Evolutionary conservation across 53 echinoderm and acorn worm genomes (phyloP).

Genomic region (Holothuria scabra): DNA sequence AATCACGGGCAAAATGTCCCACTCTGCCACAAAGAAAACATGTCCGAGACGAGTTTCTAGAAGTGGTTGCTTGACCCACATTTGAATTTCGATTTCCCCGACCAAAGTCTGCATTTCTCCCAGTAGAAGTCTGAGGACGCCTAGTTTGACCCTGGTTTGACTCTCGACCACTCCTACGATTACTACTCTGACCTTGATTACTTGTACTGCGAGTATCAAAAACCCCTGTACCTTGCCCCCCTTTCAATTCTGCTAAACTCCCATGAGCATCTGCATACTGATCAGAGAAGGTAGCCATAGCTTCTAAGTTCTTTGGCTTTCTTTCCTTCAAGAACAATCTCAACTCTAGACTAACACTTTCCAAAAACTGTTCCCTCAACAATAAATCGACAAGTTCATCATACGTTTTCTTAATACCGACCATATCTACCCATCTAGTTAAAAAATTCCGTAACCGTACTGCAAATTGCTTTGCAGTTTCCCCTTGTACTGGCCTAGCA

Average conservation of each 20-base stretch:
- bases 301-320: neutral
- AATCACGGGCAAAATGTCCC: no score
- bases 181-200: neutral
- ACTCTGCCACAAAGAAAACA: neutral
- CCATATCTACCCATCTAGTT: no score
- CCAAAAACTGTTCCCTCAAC: conserved; percentile 27
- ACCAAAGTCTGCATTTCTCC: neutral
- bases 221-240: no score
- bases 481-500: no score
- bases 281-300: neutral
- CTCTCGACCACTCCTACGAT: neutral
- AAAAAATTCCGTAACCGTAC: no score
- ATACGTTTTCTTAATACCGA: no score
- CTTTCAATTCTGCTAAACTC: neutral
- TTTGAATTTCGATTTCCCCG: neutral
- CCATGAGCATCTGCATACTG: conserved; percentile 14
- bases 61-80: neutral
- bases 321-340: neutral
- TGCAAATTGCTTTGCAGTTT: no score
- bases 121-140: neutral
- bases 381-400: neutral
- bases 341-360: no score
- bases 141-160: neutral
- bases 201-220: no score
- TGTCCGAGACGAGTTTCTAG: neutral